phyloP scores from a whole-genome alignment of 2,113 vertebrate species.

The Myotis brandtii region DNA sequence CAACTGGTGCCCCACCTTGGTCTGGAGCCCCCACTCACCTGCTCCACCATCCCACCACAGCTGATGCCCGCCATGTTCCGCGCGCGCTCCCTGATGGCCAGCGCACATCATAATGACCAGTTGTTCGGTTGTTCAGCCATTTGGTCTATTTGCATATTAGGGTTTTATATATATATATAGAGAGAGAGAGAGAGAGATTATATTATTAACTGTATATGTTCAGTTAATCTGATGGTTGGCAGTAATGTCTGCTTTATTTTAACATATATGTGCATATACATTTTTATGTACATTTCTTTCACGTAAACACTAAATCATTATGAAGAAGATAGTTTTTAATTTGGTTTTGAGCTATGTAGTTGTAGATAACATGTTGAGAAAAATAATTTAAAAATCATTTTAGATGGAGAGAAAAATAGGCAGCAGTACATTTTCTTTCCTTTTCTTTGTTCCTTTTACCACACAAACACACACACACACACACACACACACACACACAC shows the following conservation, averaged over 20 bases:
- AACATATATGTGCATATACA: background rate
- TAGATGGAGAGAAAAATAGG: background rate
- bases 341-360: background rate
- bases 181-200: background rate
- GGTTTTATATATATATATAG: no score
- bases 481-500: background rate
- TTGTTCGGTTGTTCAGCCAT: no score
- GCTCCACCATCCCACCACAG: no score
- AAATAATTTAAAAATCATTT: background rate
- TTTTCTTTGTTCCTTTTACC: conserved; percentile 9
- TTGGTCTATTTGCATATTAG: no score
- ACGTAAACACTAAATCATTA: background rate
- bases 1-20: no score
- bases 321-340: background rate
- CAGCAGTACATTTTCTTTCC: background rate
- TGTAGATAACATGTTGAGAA: background rate
- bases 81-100: no score
- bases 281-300: background rate
- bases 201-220: background rate
- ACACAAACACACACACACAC: background rate
- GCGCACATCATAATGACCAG: no score
- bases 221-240: no score
- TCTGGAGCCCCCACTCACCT: no score
- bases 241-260: background rate
- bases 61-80: no score